Conservation (phyloP, 1,140 invertebrate species). For the Harlomillsia oculata region DNA sequence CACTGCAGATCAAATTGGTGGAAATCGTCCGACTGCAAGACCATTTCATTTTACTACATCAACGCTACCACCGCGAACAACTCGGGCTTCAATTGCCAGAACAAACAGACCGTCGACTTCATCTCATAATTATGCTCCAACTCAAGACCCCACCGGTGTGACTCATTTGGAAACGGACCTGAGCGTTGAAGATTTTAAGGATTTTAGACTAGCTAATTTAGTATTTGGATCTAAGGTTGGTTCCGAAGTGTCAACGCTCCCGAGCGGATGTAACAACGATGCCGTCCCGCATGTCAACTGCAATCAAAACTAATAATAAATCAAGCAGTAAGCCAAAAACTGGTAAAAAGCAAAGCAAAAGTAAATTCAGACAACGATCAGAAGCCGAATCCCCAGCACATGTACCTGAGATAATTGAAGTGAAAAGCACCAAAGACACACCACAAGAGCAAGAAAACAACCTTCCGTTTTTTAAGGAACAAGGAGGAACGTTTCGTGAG, state of each 20-base stretch:
- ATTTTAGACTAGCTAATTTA: slow-evolving; percentile 21
- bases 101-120: slow-evolving; percentile 23
- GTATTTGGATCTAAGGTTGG: slow-evolving; percentile 31
- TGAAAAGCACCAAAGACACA: neutral
- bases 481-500: slow-evolving; percentile 30
- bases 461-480: slow-evolving; percentile 35
- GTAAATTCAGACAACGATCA: neutral
- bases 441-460: too few relatives aligned
- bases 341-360: too few relatives aligned
- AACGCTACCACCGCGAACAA: slow-evolving; percentile 8
- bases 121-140: slow-evolving; percentile 31
- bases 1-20: slow-evolving; percentile 33
- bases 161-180: slow-evolving; percentile 22
- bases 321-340: too few relatives aligned
- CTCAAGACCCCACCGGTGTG: slow-evolving; percentile 25
- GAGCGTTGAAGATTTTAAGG: slow-evolving; percentile 27
- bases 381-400: neutral
- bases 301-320: too few relatives aligned
- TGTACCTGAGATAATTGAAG: neutral
- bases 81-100: neutral
- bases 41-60: slow-evolving; percentile 33
- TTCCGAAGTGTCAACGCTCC: neutral
- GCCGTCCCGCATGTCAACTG: too few relatives aligned
- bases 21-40: slow-evolving; percentile 29
- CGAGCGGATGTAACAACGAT: too few relatives aligned